Evolutionary conservation across 2,888 invertebrate species (phyloP).

Genomic region (Coenonympha glycerion): DNA sequence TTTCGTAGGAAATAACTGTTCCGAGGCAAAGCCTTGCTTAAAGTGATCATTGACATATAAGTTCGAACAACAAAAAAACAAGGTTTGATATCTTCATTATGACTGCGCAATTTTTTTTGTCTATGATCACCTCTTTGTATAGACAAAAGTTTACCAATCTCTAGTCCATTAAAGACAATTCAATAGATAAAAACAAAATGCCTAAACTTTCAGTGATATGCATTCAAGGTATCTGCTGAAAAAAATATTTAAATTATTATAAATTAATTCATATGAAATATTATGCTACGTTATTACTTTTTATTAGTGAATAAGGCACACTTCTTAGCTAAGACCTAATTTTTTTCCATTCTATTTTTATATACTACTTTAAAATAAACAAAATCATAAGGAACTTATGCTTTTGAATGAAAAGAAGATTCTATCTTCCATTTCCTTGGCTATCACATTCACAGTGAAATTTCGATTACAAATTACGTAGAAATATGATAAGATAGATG

Average conservation of each 20-base stretch:
- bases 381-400: neutral
- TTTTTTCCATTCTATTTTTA: constrained; percentile 5
- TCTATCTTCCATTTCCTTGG: neutral
- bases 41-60: constrained; percentile 30
- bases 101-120: constrained; percentile 35
- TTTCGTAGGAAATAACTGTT: constrained; percentile 23
- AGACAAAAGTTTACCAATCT: constrained; percentile 62
- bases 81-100: constrained; percentile 38
- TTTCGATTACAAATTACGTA: constrained; percentile 20
- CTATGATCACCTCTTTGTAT: constrained; percentile 44
- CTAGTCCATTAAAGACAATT: constrained; percentile 66
- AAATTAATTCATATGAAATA: constrained; percentile 34
- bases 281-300: constrained; percentile 35
- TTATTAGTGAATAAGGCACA: constrained; percentile 15
- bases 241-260: constrained; percentile 35
- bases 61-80: constrained; percentile 55
- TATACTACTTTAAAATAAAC: neutral
- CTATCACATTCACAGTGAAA: constrained; percentile 8
- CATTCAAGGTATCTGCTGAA: constrained; percentile 26
- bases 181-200: constrained; percentile 26
- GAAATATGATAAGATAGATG: constrained; percentile 21
- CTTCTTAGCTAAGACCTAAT: constrained; percentile 6
- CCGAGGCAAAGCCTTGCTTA: constrained; percentile 28
- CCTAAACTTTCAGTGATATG: constrained; percentile 36
- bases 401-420: too few species aligned